phyloP scores from a whole-genome alignment of 2,113 vertebrate genomes.

The Xiphorhynchus elegans region DNA sequence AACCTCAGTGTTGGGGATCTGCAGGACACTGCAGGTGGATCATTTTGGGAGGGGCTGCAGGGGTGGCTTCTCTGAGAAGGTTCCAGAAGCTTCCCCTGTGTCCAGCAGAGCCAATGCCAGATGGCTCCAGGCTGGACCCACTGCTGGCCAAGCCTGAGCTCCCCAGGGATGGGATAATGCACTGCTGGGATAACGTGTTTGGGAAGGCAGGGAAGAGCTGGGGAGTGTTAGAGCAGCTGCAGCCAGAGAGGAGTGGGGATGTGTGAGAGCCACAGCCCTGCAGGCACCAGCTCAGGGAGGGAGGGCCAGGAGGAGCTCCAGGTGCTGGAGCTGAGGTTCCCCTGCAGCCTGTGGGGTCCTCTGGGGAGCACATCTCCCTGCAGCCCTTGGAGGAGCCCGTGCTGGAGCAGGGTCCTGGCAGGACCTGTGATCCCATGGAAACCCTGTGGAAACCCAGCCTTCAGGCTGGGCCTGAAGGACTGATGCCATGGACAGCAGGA shows the following conservation, averaged over 20 bases:
- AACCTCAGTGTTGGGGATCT: not conserved
- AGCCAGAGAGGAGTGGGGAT: not conserved
- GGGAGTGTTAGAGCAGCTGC: rapidly evolving
- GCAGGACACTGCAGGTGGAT: not conserved
- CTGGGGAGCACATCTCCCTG: not conserved
- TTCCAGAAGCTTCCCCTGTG: not conserved
- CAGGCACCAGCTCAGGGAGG: not conserved
- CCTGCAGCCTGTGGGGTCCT: not conserved
- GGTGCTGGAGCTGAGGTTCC: rapidly evolving
- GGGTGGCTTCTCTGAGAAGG: not conserved
- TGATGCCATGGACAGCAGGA: not conserved
- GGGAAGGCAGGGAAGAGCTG: not conserved
- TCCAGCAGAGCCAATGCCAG: rapidly evolving
- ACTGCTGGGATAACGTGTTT: rapidly evolving
- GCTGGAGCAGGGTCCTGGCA: not conserved
- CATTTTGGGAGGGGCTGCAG: rapidly evolving
- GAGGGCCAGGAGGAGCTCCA: not conserved
- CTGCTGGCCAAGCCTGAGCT: not conserved
- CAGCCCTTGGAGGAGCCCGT: rapidly evolving
- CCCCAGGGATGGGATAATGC: rapidly evolving
- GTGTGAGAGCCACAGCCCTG: not conserved
- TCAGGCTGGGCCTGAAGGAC: not conserved
- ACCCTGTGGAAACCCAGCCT: too few relatives aligned
- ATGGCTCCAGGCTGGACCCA: rapidly evolving
- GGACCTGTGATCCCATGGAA: rapidly evolving